Conservation (phyloP, 2,113 vertebrate species). For the Sander vitreus region DNA sequence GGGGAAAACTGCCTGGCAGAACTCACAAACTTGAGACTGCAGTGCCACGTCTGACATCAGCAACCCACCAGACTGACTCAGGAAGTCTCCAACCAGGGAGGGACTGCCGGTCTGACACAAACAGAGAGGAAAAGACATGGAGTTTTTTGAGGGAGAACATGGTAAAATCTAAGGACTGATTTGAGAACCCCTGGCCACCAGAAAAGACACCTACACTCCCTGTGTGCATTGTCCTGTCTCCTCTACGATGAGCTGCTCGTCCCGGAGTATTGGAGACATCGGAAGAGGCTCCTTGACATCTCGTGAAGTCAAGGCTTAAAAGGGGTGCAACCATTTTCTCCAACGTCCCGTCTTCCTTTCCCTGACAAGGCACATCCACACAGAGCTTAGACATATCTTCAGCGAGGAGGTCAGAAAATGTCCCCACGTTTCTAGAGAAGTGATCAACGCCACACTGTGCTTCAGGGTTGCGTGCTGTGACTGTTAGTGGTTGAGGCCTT, state of each 20-base stretch:
- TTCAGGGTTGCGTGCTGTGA: conserved; percentile 2
- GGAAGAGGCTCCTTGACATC: conserved; percentile 9
- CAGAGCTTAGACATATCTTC: conserved; percentile 71
- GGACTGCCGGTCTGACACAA: conserved; percentile 72
- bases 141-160: neutral
- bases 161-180: neutral
- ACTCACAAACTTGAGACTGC: conserved; percentile 84
- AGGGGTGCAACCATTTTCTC: conserved; percentile 8
- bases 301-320: neutral
- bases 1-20: conserved; percentile 85
- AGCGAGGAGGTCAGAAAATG: conserved; percentile 51
- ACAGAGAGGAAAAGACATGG: conserved; percentile 3
- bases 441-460: neutral
- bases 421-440: conserved; percentile 11
- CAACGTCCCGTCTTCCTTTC: conserved; percentile 2
- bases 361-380: conserved; percentile 43
- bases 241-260: neutral
- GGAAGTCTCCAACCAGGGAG: conserved; percentile 50
- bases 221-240: neutral
- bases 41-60: conserved; percentile 73
- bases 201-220: conserved; percentile 34
- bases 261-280: neutral
- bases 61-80: neutral
- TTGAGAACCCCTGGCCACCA: neutral
- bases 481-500: neutral